phyloP scores from a whole-genome alignment of 1,140 invertebrate species.

The Zaprionus kolodkinae region DNA sequence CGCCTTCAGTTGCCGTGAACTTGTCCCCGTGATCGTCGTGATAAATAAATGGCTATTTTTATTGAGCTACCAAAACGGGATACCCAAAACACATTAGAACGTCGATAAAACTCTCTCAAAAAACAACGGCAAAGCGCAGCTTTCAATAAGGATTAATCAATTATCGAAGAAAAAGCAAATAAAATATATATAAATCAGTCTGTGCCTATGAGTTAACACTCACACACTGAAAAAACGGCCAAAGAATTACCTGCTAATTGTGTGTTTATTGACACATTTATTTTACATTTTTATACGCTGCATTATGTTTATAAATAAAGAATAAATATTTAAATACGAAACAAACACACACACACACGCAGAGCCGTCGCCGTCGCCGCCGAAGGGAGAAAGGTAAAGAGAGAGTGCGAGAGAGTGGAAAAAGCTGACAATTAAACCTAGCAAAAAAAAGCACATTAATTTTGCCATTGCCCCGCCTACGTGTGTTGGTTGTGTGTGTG shows the following conservation, averaged over 20 bases:
- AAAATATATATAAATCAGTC: background rate
- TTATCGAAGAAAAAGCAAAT: background rate
- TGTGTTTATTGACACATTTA: conserved; percentile 61
- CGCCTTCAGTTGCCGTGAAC: conserved; percentile 33
- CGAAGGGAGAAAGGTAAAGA: conserved; percentile 1
- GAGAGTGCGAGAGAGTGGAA: conserved; percentile 14
- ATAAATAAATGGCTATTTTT: conserved; percentile 36
- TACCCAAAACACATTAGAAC: background rate
- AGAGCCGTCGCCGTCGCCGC: background rate
- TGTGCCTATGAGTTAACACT: background rate
- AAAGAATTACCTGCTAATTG: conserved; percentile 40
- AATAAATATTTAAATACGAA: conserved; percentile 68
- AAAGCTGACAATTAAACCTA: conserved; percentile 39
- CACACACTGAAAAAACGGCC: too few species aligned
- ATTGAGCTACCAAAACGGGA: conserved; percentile 15
- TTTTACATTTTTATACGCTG: conserved; percentile 68
- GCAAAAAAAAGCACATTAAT: conserved; percentile 8
- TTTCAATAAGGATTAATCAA: background rate
- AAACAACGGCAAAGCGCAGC: conserved; percentile 15
- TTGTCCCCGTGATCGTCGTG: conserved; percentile 38
- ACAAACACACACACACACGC: conserved; percentile 14
- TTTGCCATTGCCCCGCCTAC: conserved; percentile 4
- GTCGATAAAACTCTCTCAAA: conserved; percentile 15
- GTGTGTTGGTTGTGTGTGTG: conserved; percentile 34
- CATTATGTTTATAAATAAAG: conserved; percentile 79